These are phyloP conservation scores for Platysternon megacephalum DNA, from an alignment of 2,113 vertebrate species.

Conservation along the genomic window DNA sequence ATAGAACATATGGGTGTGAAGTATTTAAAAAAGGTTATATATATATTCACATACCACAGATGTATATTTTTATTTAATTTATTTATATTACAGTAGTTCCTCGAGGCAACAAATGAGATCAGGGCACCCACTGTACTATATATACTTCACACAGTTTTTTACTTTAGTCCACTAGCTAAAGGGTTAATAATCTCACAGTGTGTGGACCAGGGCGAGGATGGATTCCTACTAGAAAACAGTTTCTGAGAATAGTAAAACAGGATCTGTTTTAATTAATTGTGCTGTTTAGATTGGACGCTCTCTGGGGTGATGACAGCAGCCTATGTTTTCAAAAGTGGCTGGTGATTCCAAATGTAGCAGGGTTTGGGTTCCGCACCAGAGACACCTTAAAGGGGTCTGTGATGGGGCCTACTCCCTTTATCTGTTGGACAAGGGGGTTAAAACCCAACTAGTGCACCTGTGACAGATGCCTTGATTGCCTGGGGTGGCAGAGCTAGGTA, in stretches of 20 bases:
- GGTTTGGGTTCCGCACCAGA: not conserved
- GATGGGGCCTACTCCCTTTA: too few species aligned
- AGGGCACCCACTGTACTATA: too few species aligned
- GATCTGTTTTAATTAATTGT: not conserved
- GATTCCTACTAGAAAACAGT: not conserved
- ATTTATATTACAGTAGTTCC: too few species aligned
- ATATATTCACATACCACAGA: not conserved
- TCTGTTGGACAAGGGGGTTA: too few species aligned
- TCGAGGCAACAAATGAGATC: too few species aligned
- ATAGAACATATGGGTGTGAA: not conserved
- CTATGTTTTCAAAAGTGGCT: not conserved
- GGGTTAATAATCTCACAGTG: not conserved
- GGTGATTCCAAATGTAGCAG: not conserved
- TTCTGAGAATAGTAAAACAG: slow-evolving; percentile 23
- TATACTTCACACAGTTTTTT: not conserved
- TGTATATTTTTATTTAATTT: too few species aligned
- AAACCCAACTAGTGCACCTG: too few species aligned
- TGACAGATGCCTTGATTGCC: too few species aligned
- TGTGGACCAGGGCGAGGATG: not conserved
- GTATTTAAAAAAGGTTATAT: not conserved
- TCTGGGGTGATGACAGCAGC: not conserved
- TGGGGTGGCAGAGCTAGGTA: too few species aligned
- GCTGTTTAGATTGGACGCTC: not conserved
- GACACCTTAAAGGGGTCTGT: not conserved
- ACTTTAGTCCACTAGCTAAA: not conserved